Conservation (phyloP, 2,888 invertebrate species). For the Reticulitermes lucifugus region DNA sequence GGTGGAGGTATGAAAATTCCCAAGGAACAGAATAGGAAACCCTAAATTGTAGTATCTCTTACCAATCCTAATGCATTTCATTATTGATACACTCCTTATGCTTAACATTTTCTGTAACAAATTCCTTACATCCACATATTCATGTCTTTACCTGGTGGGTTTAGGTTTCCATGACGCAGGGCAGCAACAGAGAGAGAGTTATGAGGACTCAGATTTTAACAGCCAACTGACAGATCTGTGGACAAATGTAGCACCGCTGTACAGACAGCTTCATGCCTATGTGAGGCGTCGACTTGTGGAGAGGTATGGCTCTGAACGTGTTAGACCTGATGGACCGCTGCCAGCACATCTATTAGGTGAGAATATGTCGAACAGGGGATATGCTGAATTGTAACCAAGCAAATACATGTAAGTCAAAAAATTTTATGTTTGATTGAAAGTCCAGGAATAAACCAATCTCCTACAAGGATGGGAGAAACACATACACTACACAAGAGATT, state of each 20-base stretch:
- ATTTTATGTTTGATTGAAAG: no score
- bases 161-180: slow-evolving; percentile 83
- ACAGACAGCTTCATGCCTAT: slow-evolving; percentile 86
- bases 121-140: background rate
- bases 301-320: slow-evolving; percentile 70
- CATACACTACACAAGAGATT: no score
- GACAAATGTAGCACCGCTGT: slow-evolving; percentile 77
- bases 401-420: no score
- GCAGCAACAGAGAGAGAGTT: slow-evolving; percentile 81
- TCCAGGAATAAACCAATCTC: no score
- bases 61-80: no score
- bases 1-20: no score
- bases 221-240: slow-evolving; percentile 70
- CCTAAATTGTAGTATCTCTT: no score
- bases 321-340: slow-evolving; percentile 79
- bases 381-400: no score
- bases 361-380: background rate
- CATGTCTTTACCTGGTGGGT: background rate
- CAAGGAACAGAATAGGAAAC: no score
- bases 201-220: slow-evolving; percentile 78
- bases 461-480: no score
- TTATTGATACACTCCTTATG: no score
- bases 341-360: slow-evolving; percentile 84
- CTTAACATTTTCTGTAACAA: no score
- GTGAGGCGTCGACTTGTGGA: slow-evolving; percentile 76